A percentile compares a stretch with the other conserved stretches of the same genome.
phyloP scores from a whole-genome alignment of 2,888 invertebrate species.

The Drosophila ezoana region DNA sequence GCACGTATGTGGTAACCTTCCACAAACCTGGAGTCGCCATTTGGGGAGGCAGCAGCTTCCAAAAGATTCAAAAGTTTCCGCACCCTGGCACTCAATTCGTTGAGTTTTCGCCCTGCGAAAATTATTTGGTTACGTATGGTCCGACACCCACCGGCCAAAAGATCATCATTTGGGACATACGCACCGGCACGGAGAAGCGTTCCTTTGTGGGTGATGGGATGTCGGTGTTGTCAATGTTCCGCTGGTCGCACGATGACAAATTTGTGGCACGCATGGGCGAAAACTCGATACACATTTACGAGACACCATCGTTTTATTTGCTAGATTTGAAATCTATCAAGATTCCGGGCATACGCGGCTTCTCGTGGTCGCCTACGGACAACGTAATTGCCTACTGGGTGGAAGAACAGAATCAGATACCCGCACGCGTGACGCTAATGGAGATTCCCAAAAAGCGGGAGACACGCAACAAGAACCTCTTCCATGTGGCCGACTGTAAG shows the following conservation, averaged over 20 bases:
- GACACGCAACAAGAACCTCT: constrained; percentile 96
- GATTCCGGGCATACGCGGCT: constrained; percentile 94
- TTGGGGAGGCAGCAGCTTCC: constrained; percentile 98
- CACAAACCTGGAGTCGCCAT: constrained; percentile 97
- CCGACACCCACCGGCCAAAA: constrained; percentile 91
- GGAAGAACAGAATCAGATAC: constrained; percentile 98
- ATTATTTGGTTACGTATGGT: constrained; percentile 97
- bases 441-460: constrained; percentile 96
- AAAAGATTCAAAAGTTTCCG: constrained; percentile 95
- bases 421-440: constrained; percentile 96
- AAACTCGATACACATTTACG: constrained; percentile 95
- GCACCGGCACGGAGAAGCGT: constrained; percentile 96
- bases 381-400: constrained; percentile 99
- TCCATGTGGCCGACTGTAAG: constrained; percentile 99
- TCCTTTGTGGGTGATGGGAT: constrained; percentile 94
- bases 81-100: constrained; percentile 97
- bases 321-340: constrained; percentile 98
- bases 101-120: constrained; percentile 99
- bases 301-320: constrained; percentile 97
- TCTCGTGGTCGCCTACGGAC: constrained; percentile 99
- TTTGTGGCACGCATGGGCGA: constrained; percentile 95
- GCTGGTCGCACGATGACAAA: constrained; percentile 98
- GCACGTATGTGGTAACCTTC: constrained; percentile 98
- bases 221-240: constrained; percentile 96
- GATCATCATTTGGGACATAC: constrained; percentile 98